These are phyloP conservation scores for Manduca sexta DNA, from an alignment of 1,140 invertebrate species.

Conservation along the genomic window DNA sequence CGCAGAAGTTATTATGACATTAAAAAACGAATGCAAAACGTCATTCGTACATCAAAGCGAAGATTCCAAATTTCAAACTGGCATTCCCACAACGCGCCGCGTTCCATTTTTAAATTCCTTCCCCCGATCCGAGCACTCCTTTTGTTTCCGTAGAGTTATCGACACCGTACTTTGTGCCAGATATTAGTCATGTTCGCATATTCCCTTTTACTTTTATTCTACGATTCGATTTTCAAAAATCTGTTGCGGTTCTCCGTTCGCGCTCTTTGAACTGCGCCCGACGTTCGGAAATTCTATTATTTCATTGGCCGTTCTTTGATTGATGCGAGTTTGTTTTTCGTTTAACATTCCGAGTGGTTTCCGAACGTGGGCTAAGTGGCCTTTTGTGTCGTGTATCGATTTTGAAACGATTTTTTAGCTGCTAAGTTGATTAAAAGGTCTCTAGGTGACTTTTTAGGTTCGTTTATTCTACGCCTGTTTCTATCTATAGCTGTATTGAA, in stretches of 20 bases:
- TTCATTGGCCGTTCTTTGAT: slow-evolving; percentile 64
- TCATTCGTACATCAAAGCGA: not conserved
- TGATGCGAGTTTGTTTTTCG: slow-evolving; percentile 45
- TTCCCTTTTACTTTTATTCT: slow-evolving; percentile 32
- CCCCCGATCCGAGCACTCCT: slow-evolving; percentile 35
- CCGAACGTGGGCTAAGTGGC: slow-evolving; percentile 35
- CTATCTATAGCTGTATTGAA: no score
- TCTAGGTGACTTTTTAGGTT: no score
- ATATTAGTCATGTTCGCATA: slow-evolving; percentile 56
- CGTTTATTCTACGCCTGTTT: no score
- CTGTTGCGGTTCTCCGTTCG: slow-evolving; percentile 54
- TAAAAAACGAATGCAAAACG: no score
- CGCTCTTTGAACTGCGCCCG: slow-evolving; percentile 60
- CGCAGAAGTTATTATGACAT: no score
- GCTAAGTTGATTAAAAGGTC: no score
- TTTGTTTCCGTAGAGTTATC: slow-evolving; percentile 48
- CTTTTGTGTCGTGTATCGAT: slow-evolving; percentile 18
- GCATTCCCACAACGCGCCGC: slow-evolving; percentile 1
- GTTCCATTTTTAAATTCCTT: slow-evolving; percentile 56
- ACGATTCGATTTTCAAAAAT: slow-evolving; percentile 30
- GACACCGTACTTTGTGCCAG: slow-evolving; percentile 58
- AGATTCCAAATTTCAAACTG: not conserved
- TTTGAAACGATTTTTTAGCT: not conserved
- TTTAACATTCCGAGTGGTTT: slow-evolving; percentile 23
- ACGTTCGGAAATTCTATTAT: slow-evolving; percentile 64